These are phyloP conservation scores for Ericerus pela DNA, from an alignment of 1,140 invertebrate species.

Conservation along the genomic window DNA sequence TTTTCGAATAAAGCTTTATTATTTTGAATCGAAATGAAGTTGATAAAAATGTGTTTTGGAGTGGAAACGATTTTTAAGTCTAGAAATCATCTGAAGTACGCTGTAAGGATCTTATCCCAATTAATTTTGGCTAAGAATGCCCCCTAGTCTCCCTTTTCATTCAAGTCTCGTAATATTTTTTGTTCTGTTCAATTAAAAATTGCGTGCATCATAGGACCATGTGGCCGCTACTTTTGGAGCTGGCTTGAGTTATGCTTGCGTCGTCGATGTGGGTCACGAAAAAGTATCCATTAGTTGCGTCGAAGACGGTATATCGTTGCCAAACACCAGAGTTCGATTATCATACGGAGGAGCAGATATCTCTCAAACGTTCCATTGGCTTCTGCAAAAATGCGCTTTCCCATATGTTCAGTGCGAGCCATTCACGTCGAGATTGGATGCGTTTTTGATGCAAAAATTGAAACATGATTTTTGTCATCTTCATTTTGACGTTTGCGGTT, in stretches of 20 bases:
- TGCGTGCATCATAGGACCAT: conserved; percentile 46
- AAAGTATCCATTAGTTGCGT: conserved; percentile 92
- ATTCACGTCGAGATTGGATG: conserved; percentile 46
- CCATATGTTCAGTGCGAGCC: conserved; percentile 67
- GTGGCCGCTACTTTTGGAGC: conserved; percentile 89
- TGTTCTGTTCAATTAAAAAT: conserved; percentile 11
- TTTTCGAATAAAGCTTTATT: no score
- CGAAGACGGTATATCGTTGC: conserved; percentile 87
- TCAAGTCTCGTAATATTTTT: conserved; percentile 14
- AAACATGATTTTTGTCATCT: conserved; percentile 86
- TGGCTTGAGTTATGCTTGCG: conserved; percentile 79
- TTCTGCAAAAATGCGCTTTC: conserved; percentile 75
- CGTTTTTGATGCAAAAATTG: conserved; percentile 59
- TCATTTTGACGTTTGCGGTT: conserved; percentile 72
- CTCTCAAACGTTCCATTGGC: conserved; percentile 41
- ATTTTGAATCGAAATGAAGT: no score
- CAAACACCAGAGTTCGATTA: conserved; percentile 54
- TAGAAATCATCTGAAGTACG: no score
- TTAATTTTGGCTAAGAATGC: no score
- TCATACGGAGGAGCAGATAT: conserved; percentile 60
- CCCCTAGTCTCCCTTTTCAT: neutral
- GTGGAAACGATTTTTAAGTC: no score
- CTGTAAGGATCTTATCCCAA: no score
- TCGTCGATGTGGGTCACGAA: conserved; percentile 88
- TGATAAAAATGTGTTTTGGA: no score